Conservation (phyloP, 2,797 vertebrate species). For the Peromyscus melanophrys region DNA sequence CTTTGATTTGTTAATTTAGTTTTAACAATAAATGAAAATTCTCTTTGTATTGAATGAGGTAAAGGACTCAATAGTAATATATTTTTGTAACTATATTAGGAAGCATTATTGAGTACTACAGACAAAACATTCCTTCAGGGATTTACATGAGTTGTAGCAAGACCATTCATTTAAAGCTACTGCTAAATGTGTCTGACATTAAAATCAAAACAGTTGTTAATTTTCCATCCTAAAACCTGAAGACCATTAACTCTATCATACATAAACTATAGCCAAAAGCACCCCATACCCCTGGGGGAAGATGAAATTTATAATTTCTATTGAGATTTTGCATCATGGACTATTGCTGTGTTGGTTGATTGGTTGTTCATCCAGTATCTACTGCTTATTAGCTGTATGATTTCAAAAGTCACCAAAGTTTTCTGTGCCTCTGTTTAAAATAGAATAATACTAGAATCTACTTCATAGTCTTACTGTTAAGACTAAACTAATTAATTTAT, state of each 20-base stretch:
- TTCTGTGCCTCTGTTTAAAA: neutral
- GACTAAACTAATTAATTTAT: neutral
- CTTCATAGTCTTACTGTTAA: neutral
- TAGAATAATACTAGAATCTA: neutral
- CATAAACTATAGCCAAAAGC: neutral
- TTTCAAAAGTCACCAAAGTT: slow-evolving; percentile 4
- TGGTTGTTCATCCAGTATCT: neutral
- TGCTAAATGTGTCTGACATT: neutral
- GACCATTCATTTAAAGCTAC: neutral
- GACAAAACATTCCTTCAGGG: slow-evolving; percentile 2
- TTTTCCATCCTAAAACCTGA: neutral
- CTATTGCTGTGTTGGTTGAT: neutral
- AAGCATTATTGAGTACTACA: neutral
- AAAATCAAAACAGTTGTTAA: slow-evolving; percentile 10
- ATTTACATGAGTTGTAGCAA: neutral
- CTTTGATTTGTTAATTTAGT: neutral
- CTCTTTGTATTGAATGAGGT: neutral
- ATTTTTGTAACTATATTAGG: neutral
- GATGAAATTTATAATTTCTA: neutral
- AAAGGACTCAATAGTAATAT: neutral
- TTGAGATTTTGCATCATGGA: neutral
- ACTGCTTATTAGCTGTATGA: neutral
- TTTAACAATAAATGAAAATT: slow-evolving; percentile 49
- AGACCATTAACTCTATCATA: slow-evolving; percentile 2
- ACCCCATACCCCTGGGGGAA: neutral